Evolutionary conservation across 2,797 vertebrate genomes (phyloP).

Genomic region (Florisuga fusca): DNA sequence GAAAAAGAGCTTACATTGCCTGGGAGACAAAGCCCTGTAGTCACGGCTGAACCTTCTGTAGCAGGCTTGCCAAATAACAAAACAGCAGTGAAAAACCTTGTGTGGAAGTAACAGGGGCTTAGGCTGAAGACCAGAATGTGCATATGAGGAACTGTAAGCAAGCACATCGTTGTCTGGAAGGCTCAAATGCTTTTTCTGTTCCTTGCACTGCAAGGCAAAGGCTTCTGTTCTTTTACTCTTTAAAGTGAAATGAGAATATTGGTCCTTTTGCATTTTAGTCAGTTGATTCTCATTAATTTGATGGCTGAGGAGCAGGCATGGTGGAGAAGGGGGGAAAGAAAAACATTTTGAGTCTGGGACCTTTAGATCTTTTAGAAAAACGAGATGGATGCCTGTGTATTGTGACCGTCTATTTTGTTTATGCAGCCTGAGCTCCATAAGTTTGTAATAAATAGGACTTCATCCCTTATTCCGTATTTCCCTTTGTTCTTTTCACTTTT

Average conservation of each 20-base stretch:
- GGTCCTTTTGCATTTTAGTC: neutral
- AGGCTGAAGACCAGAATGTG: neutral
- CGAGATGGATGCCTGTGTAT: neutral
- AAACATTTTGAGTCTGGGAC: neutral
- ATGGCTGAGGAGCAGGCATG: neutral
- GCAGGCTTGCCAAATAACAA: neutral
- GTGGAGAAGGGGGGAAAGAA: neutral
- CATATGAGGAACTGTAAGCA: neutral
- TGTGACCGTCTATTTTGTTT: neutral
- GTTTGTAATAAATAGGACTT: constrained; percentile 37
- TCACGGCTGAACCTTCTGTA: neutral
- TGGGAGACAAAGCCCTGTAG: neutral
- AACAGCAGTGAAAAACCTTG: neutral
- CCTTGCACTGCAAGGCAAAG: neutral
- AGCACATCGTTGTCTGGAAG: neutral
- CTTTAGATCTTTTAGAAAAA: constrained; percentile 11
- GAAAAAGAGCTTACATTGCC: neutral
- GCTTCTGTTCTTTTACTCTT: constrained; percentile 7
- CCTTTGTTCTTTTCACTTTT: constrained; percentile 56
- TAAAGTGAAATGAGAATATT: neutral
- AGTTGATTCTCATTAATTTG: constrained; percentile 24
- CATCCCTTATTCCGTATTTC: constrained; percentile 11
- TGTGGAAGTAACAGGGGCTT: neutral
- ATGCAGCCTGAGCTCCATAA: neutral
- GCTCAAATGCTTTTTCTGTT: neutral